phyloP scores from a whole-genome alignment of 1,140 invertebrate species.

The Caenorhabditis inopinata region DNA sequence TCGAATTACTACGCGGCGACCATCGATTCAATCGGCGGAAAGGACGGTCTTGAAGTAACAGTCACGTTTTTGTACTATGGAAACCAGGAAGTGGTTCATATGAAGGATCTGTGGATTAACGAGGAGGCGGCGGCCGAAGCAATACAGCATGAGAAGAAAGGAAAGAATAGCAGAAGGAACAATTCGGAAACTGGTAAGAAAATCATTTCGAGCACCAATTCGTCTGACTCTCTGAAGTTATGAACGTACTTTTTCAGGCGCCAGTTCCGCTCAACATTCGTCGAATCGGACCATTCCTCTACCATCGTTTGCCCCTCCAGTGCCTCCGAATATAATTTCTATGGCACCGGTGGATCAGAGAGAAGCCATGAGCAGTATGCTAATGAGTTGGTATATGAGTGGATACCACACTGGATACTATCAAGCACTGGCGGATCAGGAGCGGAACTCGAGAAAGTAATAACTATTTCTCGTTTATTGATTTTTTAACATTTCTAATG shows the following conservation, averaged over 20 bases:
- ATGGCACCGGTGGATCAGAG: not conserved
- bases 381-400: conserved; percentile 49
- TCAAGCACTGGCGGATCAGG: not conserved
- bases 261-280: not conserved
- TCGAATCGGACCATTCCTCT: not conserved
- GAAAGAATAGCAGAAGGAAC: not conserved
- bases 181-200: not conserved
- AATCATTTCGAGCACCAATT: too few relatives aligned
- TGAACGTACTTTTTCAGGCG: not conserved
- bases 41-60: not conserved
- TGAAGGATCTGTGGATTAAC: not conserved
- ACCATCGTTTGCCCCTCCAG: conserved; percentile 30
- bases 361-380: conserved; percentile 30
- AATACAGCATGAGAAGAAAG: not conserved
- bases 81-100: not conserved
- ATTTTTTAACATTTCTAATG: not conserved
- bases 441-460: not conserved
- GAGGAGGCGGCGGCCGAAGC: not conserved
- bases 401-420: conserved; percentile 47
- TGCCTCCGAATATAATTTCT: not conserved
- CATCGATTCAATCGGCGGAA: not conserved
- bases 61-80: not conserved
- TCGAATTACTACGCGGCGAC: conserved; percentile 17
- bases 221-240: too few relatives aligned
- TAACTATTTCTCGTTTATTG: not conserved